Conservation (phyloP, 2,888 invertebrate genomes). For the Oxystoma pomonae region DNA sequence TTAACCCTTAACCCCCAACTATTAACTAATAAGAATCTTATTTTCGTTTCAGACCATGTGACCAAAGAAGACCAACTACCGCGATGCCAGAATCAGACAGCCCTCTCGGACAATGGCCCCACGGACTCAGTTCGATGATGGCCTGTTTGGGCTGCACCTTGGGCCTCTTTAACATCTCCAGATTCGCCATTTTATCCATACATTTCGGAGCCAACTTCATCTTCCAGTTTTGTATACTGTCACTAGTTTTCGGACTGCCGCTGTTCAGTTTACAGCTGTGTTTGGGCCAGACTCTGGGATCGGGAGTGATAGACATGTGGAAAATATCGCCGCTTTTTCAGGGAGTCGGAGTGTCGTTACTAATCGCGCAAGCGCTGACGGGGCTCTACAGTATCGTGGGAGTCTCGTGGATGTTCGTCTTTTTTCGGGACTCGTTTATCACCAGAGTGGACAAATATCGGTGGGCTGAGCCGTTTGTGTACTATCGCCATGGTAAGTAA, state of each 20-base stretch:
- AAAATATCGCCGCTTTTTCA: slow-evolving; percentile 87
- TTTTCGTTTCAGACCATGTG: slow-evolving; percentile 51
- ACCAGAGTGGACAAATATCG: slow-evolving; percentile 73
- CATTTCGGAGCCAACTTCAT: slow-evolving; percentile 88
- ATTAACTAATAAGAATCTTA: too few relatives aligned
- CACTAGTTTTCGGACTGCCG: slow-evolving; percentile 67
- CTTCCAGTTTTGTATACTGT: slow-evolving; percentile 81
- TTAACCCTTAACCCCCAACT: too few relatives aligned
- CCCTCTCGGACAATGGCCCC: slow-evolving; percentile 62
- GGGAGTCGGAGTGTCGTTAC: slow-evolving; percentile 80
- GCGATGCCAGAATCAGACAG: slow-evolving; percentile 51
- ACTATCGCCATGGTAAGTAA: slow-evolving; percentile 63
- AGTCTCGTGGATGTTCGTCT: slow-evolving; percentile 88
- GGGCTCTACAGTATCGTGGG: slow-evolving; percentile 86
- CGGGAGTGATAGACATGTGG: slow-evolving; percentile 92
- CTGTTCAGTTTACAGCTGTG: slow-evolving; percentile 80
- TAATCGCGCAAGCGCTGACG: slow-evolving; percentile 73
- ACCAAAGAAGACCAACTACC: slow-evolving; percentile 29
- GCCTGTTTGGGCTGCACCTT: slow-evolving; percentile 82
- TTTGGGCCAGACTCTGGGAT: slow-evolving; percentile 77
- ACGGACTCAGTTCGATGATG: slow-evolving; percentile 71
- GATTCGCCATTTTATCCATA: slow-evolving; percentile 69
- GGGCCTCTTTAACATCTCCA: slow-evolving; percentile 83
- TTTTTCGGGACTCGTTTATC: slow-evolving; percentile 82
- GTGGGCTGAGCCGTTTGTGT: slow-evolving; percentile 73